phyloP scores from a whole-genome alignment of 2,888 invertebrate genomes.

The Phrixothrix hirtus region DNA sequence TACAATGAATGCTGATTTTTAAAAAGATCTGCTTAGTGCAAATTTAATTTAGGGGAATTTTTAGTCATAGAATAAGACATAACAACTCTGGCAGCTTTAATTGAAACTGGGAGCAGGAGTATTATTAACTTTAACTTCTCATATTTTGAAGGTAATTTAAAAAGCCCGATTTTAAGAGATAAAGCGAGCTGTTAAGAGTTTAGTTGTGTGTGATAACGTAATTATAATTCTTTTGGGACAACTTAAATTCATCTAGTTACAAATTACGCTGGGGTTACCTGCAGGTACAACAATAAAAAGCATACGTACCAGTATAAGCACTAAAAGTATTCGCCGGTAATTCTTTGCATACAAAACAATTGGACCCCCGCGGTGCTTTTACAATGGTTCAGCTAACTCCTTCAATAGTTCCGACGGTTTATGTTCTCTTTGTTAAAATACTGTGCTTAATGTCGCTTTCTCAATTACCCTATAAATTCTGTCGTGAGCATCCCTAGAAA shows the following conservation, averaged over 20 bases:
- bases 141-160: neutral
- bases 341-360: constrained; percentile 49
- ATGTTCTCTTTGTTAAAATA: constrained; percentile 42
- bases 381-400: constrained; percentile 40
- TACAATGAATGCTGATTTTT: too few relatives aligned
- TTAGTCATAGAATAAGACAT: too few relatives aligned
- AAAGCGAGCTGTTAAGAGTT: too few relatives aligned
- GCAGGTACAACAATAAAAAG: constrained; percentile 11
- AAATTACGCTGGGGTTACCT: constrained; percentile 8
- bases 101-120: too few relatives aligned
- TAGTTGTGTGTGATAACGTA: constrained; percentile 4
- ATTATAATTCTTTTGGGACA: neutral
- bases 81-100: too few relatives aligned
- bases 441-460: constrained; percentile 39
- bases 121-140: too few relatives aligned
- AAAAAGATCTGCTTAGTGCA: too few relatives aligned
- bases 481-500: constrained; percentile 26
- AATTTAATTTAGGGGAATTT: too few relatives aligned
- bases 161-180: neutral
- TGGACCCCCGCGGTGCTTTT: constrained; percentile 45
- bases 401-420: constrained; percentile 45
- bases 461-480: constrained; percentile 46
- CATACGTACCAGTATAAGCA: constrained; percentile 13
- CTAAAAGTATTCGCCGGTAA: constrained; percentile 40
- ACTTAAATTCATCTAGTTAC: constrained; percentile 11